Evolutionary conservation across 2,888 invertebrate species (phyloP), one percentile per base, ranked within the genome.

Genomic region (Ichneumoninae sp.): DNA sequence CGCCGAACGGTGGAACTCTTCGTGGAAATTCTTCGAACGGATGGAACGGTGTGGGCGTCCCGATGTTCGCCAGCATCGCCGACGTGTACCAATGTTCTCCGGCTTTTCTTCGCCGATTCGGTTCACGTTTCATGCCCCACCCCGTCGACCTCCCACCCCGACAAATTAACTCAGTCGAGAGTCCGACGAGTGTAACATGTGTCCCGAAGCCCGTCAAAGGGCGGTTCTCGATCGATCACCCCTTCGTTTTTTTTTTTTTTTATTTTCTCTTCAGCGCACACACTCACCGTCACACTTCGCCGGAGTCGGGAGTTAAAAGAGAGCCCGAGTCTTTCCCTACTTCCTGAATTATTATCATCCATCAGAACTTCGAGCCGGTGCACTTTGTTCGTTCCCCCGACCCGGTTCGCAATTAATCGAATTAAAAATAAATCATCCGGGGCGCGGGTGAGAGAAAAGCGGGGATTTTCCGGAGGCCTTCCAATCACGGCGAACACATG

Each of bases 111-210:
- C 33, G 30, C 60, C 30, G 30, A 33, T 30, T 62, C 60, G 33
- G 60, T 50, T 19, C 62, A 50, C 74, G 44, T 62, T 52, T 36
- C 33, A n/a, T 44, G 57, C 66, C 50, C 22, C 62, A 7, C 54
- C 71, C 3, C 7, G 40, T 65, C 19, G 22, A 36, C 52, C 47
- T 57, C 50, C 16, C 40, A 33, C 57, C 36, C 62, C 44, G 84
- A 85, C 81, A 82, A 85, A 86, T 86, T 86, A 86, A 84, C 85
- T 87, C 80, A 74, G 62, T 81, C 77, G 76, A 69, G 74, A 81
- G 80, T 77, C 69, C 44, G 81, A 80, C 69, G 75, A 74, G 80
- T 82, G 83, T 83, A 86, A 86, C 83, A 86, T 76, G 83, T 82
- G 86, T 85, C 85, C 80, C 82, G 74, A 72, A 78, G 65, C 77